phyloP scores from a whole-genome alignment of 1,140 invertebrate genomes.

The Caenorhabditis latens region DNA sequence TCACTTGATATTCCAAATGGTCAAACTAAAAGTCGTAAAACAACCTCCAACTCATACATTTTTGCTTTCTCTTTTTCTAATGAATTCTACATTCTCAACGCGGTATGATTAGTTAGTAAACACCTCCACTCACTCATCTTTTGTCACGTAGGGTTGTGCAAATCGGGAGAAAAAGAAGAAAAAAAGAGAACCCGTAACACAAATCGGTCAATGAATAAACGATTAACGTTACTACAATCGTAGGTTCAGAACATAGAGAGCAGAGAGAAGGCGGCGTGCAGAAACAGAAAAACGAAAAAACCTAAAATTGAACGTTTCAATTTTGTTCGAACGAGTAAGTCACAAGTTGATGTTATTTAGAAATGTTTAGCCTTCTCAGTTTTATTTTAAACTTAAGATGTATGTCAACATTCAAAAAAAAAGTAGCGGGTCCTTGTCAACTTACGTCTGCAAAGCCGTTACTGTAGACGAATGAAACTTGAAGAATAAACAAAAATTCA shows the following conservation, averaged over 20 bases:
- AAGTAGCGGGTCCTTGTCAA: too few relatives aligned
- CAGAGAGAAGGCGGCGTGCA: neutral
- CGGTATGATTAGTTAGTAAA: constrained; percentile 19
- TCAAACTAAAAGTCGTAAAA: neutral
- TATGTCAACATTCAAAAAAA: too few relatives aligned
- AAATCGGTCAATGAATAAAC: constrained; percentile 37
- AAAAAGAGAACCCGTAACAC: neutral
- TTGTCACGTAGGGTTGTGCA: constrained; percentile 20
- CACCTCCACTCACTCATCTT: constrained; percentile 4
- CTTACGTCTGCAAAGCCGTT: too few relatives aligned
- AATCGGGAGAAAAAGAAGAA: neutral
- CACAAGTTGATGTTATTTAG: too few relatives aligned
- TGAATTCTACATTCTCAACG: neutral
- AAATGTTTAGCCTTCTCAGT: too few relatives aligned
- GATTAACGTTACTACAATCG: constrained; percentile 18
- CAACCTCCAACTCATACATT: neutral
- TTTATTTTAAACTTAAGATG: too few relatives aligned
- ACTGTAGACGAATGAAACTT: too few relatives aligned
- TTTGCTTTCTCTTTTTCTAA: neutral
- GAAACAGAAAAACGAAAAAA: neutral
- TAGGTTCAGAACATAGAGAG: neutral
- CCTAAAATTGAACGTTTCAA: neutral
- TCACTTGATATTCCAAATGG: neutral
- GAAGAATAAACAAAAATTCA: too few relatives aligned
- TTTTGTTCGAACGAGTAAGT: too few relatives aligned